Evolutionary conservation across 2,113 vertebrate genomes (phyloP), one percentile per base, ranked within the genome.

Genomic region (Oryzias celebensis): DNA sequence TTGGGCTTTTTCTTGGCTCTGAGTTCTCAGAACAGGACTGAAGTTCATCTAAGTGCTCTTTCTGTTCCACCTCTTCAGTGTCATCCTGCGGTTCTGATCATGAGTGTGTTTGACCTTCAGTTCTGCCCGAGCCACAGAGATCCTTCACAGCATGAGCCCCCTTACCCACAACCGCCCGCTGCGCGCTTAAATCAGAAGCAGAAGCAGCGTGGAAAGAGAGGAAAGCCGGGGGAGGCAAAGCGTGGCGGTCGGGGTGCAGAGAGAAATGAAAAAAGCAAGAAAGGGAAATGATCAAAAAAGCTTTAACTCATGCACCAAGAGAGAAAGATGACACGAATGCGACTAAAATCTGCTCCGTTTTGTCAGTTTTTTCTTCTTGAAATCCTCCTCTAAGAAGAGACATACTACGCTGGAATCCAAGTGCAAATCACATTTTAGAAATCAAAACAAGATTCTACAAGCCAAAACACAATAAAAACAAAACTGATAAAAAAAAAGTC

Each of bases 31-130:
- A 73, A 77, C 23, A 57, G 1, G 67, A 67, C 52, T 51, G 54
- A 26, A 55, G 60, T 72, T 77, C 66, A 60, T 75, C 48, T 53
- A 24, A 2, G 47, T 23, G 18, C 61, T 80, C 63, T 73, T 70
- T 70, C 56, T 65, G 56, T 68, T 69, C 65, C 52, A 64, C 71
- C 63, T 73, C 66, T 73, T 84, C 69, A 41, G 60, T 65, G 70
- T 81, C 84, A 52, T 80, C 74, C 72, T 43, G 63, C 60, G 65
- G 75, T 82, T 84, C 77, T 76, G 82, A 85, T 89, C 80, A 70
- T 61, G 79, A 84, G 82, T 75, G 83, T 82, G 82, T 89, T 83
- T 87, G 89, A 90, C 89, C 86, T 89, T 90, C 87, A 88, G 84
- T 80, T 84, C 85, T 83, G 77, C 77, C 79, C 71, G 86, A 89